These are phyloP conservation scores for Abscondita cerata DNA, from an alignment of 2,888 invertebrate genomes.

Conservation along the genomic window DNA sequence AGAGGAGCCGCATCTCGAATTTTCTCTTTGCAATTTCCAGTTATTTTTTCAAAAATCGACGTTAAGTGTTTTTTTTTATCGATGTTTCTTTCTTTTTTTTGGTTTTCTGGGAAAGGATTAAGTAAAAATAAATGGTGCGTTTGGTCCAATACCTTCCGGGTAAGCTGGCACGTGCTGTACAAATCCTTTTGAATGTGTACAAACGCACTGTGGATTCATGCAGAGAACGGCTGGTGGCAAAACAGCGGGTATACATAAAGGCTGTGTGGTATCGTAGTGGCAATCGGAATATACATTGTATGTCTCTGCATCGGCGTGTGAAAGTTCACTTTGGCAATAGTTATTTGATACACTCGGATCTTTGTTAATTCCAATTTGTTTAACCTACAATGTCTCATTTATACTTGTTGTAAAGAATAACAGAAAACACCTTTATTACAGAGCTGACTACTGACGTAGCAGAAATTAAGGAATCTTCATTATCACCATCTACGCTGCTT, in stretches of 20 bases:
- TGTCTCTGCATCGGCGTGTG: conserved; percentile 4
- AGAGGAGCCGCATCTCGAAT: conserved; percentile 11
- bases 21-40: conserved; percentile 3
- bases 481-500: conserved; percentile 36
- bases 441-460: conserved; percentile 26
- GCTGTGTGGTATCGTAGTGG: background rate
- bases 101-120: background rate
- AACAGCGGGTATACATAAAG: conserved; percentile 22
- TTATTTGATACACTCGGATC: background rate
- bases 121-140: too few species aligned
- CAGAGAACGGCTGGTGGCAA: conserved; percentile 27
- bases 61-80: conserved; percentile 13
- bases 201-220: conserved; percentile 28
- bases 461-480: conserved; percentile 38
- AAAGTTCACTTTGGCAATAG: conserved; percentile 41
- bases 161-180: conserved; percentile 1
- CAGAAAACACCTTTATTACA: conserved; percentile 16
- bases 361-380: background rate
- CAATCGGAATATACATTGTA: background rate
- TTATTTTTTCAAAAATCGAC: background rate
- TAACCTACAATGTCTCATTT: background rate
- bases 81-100: background rate
- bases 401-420: too few species aligned
- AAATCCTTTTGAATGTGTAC: conserved; percentile 16
- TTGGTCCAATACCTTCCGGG: background rate